phyloP scores from a whole-genome alignment of 2,113 vertebrate species.

The Oncorhynchus nerka region DNA sequence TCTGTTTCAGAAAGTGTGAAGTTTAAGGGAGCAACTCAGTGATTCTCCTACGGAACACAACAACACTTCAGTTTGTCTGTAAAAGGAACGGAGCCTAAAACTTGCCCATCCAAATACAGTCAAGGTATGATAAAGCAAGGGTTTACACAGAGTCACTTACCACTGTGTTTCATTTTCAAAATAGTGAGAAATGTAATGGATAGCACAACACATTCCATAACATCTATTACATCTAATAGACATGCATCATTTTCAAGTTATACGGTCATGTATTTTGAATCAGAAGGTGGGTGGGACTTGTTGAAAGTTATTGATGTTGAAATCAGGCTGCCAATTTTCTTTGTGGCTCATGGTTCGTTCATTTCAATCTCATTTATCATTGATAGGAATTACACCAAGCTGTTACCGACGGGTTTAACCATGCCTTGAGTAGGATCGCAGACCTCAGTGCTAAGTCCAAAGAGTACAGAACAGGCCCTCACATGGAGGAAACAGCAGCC shows the following conservation, averaged over 20 bases:
- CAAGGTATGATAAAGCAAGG: constrained; percentile 44
- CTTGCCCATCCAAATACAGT: constrained; percentile 44
- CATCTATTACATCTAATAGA: not conserved
- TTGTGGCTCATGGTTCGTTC: not conserved
- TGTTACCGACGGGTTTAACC: constrained; percentile 45
- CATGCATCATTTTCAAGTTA: not conserved
- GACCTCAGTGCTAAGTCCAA: constrained; percentile 46
- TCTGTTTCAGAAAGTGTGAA: constrained; percentile 59
- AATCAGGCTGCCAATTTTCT: not conserved
- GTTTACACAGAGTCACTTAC: too few relatives aligned
- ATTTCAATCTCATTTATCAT: constrained; percentile 1
- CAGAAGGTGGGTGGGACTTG: not conserved
- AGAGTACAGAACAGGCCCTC: constrained; percentile 44
- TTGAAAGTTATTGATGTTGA: not conserved
- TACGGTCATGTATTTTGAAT: not conserved
- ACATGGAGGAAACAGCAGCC: constrained; percentile 47
- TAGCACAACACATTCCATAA: not conserved
- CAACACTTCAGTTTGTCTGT: constrained; percentile 50
- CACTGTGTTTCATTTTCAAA: not conserved
- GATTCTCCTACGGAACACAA: constrained; percentile 51
- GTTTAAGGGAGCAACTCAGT: constrained; percentile 42
- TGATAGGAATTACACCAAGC: constrained; percentile 54
- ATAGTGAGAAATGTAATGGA: not conserved
- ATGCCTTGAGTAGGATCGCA: constrained; percentile 41
- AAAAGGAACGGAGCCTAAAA: constrained; percentile 43